A percentile compares a stretch with the other conserved stretches of the same genome.
These are phyloP conservation scores for Hypothenemus hampei DNA, from an alignment of 1,140 invertebrate genomes.

Conservation along the genomic window DNA sequence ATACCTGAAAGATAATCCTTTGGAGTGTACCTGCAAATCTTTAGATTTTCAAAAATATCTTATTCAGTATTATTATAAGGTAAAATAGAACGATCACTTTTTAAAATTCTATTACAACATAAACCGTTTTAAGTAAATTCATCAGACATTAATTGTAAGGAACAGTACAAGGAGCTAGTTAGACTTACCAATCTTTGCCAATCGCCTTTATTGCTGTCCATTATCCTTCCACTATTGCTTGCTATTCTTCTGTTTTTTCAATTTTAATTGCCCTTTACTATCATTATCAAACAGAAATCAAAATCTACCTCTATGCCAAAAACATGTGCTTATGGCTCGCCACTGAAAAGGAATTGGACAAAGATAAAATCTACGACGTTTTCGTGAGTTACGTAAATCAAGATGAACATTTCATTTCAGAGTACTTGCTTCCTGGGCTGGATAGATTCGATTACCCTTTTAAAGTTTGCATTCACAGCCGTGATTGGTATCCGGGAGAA, in stretches of 20 bases:
- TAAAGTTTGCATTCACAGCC: conserved; percentile 71
- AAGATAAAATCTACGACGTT: conserved; percentile 76
- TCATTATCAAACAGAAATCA: conserved; percentile 58
- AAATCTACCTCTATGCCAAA: conserved; percentile 67
- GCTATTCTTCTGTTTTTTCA: conserved; percentile 6
- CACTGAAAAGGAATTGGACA: conserved; percentile 69
- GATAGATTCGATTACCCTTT: conserved; percentile 55
- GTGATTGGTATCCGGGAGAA: conserved; percentile 75
- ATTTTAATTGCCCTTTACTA: conserved; percentile 53
- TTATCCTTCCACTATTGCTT: conserved; percentile 4
- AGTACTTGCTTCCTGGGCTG: conserved; percentile 63
- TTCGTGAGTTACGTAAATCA: conserved; percentile 82
- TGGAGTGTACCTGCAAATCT: conserved; percentile 31
- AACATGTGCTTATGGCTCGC: conserved; percentile 60
- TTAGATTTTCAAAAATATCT: conserved; percentile 29
- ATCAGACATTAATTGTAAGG: conserved; percentile 25
- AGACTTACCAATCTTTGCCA: conserved; percentile 24
- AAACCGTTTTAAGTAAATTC: conserved; percentile 31
- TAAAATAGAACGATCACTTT: conserved; percentile 1
- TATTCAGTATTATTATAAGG: conserved; percentile 15
- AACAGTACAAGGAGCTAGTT: conserved; percentile 18
- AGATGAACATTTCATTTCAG: conserved; percentile 70
- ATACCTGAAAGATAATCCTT: conserved; percentile 40
- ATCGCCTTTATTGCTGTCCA: not conserved
- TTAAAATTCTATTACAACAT: conserved; percentile 1